Base-by-base conservation (phyloP, 23 tunicate species). In the Trididemnum nubilum region DNA sequence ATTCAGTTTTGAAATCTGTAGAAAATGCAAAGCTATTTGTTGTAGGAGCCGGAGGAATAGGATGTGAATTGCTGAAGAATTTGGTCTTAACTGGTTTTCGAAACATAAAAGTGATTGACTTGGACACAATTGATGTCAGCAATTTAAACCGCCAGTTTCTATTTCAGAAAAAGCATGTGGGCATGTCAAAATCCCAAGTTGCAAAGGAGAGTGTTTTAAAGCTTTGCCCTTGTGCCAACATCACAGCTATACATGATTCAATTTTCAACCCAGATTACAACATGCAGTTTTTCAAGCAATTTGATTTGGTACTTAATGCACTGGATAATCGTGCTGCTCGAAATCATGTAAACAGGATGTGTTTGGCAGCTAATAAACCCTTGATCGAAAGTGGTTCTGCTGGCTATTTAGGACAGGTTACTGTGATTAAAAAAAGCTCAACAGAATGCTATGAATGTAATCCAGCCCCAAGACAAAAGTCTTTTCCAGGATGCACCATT, bases 341-440 rank as follows among this genome's bases (percentile, higher is more conserved):
- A 27, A 94, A 89, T 77, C 98, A 94, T 89, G 98, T 94, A 2
- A 94, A 94, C 74, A 84, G 98, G 33, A 86, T 94, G 80, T 89
- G 90, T 51, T 82, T 94, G 1, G 98, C 98, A 58, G 95, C 95
- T 29, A 81, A 81, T 50, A 73, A 89, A 57, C 98, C 98, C 19
- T 86, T 94, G 31, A 65, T 94, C 71, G 98, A 94, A 85, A 88
- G 94, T 81, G 98, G 98, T 9, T 88, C 98, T 69, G 87, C 98
- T 21, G 98, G 98, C 33, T 94, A 94, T 64, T 49, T 85, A 19
- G 98, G 98, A 0, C 94, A 94, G 73, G 89, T 85, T 1, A 81
- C 87, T 4, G 91, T 89, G 28, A 94, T 94, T 24, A 88, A 88
- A 73, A 85, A 84, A 74, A 81, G 89, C 0, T 19, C 76, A 2